Evolutionary conservation across 1,140 invertebrate genomes (phyloP).

Genomic region (Drosophila tani): DNA sequence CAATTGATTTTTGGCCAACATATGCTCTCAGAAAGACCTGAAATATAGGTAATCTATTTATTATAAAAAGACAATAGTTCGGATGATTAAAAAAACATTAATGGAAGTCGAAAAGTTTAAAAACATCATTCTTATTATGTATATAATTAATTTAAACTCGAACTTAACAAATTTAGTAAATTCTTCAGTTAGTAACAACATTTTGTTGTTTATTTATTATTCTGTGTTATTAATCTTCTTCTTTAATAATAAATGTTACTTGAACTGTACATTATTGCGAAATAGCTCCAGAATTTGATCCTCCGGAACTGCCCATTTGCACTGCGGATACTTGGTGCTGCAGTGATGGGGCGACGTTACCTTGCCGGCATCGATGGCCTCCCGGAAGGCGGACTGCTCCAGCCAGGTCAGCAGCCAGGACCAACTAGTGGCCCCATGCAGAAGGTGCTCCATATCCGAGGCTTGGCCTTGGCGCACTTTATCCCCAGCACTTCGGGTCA

Average conservation of each 20-base stretch:
- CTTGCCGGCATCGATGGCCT: slow-evolving; percentile 61
- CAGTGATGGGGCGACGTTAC: slow-evolving; percentile 26
- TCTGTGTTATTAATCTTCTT: background rate
- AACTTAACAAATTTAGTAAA: too few species aligned
- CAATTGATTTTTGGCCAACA: too few species aligned
- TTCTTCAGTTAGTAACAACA: background rate
- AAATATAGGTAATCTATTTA: too few species aligned
- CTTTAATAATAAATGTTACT: slow-evolving; percentile 1
- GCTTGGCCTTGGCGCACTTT: slow-evolving; percentile 42
- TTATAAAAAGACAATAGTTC: too few species aligned
- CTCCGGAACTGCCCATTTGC: slow-evolving; percentile 66
- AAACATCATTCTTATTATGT: too few species aligned
- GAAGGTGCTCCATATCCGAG: slow-evolving; percentile 56
- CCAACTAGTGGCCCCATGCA: slow-evolving; percentile 63
- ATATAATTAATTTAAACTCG: too few species aligned
- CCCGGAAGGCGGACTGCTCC: slow-evolving; percentile 49
- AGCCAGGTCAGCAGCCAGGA: slow-evolving; percentile 57
- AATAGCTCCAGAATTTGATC: slow-evolving; percentile 50
- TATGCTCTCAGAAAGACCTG: too few species aligned
- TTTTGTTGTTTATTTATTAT: background rate
- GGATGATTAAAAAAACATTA: too few species aligned
- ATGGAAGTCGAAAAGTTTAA: too few species aligned
- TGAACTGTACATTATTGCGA: slow-evolving; percentile 63
- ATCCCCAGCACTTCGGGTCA: slow-evolving; percentile 40
- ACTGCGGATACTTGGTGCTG: slow-evolving; percentile 54